Evolutionary conservation across 2,888 invertebrate species (phyloP).

Genomic region (Hartigia nigra): DNA sequence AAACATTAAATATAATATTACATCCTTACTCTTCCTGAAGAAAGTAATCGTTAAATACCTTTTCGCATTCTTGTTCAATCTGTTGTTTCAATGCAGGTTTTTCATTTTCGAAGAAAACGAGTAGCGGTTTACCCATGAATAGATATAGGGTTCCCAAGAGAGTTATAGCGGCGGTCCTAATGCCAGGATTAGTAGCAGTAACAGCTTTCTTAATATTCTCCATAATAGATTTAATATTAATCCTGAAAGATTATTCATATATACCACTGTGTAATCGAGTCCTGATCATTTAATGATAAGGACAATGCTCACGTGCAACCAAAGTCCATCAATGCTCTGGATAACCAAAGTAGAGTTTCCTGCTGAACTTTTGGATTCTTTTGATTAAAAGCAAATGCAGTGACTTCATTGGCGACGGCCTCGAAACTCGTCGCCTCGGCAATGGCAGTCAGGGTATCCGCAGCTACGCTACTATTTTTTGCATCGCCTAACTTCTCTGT

Average conservation of each 20-base stretch:
- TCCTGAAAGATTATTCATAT: slow-evolving; percentile 46
- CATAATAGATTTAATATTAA: slow-evolving; percentile 80
- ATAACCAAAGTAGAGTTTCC: slow-evolving; percentile 85
- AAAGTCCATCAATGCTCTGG: slow-evolving; percentile 84
- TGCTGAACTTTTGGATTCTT: slow-evolving; percentile 93
- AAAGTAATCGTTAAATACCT: slow-evolving; percentile 69
- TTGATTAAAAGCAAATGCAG: slow-evolving; percentile 82
- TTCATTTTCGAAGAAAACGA: slow-evolving; percentile 86
- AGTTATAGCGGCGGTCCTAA: slow-evolving; percentile 81
- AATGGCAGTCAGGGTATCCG: slow-evolving; percentile 78
- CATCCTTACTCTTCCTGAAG: background rate
- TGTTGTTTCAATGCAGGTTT: slow-evolving; percentile 86
- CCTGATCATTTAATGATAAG: background rate
- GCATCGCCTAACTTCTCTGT: slow-evolving; percentile 87
- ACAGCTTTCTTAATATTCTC: slow-evolving; percentile 86
- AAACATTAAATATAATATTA: slow-evolving; percentile 8
- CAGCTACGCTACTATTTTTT: slow-evolving; percentile 78
- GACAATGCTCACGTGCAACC: slow-evolving; percentile 78
- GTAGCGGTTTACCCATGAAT: slow-evolving; percentile 81
- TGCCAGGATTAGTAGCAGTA: slow-evolving; percentile 85
- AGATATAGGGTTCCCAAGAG: slow-evolving; percentile 83
- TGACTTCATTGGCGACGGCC: slow-evolving; percentile 77
- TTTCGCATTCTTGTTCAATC: slow-evolving; percentile 88
- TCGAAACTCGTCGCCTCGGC: slow-evolving; percentile 84
- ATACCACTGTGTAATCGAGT: slow-evolving; percentile 11